Conservation (phyloP, 2,113 vertebrate species). For the Onychostruthus taczanowskii region DNA sequence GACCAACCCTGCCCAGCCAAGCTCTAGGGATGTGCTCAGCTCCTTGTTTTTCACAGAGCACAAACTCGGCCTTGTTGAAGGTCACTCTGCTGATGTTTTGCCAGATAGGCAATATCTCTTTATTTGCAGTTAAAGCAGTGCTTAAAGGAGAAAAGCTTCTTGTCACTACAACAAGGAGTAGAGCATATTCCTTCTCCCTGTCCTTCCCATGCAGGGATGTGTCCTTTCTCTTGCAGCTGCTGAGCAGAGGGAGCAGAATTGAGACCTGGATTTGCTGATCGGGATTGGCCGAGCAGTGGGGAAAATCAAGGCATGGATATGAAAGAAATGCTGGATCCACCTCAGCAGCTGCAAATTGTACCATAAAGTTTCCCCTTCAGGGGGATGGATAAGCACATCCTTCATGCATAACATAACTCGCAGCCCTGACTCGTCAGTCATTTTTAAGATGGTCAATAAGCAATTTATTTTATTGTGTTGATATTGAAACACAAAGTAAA, state of each 20-base stretch:
- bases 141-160: conserved; percentile 2
- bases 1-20: neutral
- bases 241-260: neutral
- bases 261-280: neutral
- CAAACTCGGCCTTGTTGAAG: neutral
- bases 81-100: conserved; percentile 26
- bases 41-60: conserved; percentile 11
- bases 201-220: neutral
- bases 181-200: neutral
- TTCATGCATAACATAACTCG: neutral
- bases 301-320: neutral
- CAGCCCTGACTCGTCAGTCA: neutral
- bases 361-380: neutral
- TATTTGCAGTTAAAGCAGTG: neutral
- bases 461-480: conserved; percentile 29
- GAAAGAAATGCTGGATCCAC: neutral
- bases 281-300: neutral
- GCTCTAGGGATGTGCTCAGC: neutral
- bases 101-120: conserved; percentile 19
- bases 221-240: neutral
- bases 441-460: conserved; percentile 25
- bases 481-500: neutral
- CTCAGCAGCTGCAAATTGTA: neutral
- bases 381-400: neutral
- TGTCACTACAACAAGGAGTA: neutral